phyloP scores from a whole-genome alignment of 2,888 invertebrate species.

The Tanypteryx hageni region DNA sequence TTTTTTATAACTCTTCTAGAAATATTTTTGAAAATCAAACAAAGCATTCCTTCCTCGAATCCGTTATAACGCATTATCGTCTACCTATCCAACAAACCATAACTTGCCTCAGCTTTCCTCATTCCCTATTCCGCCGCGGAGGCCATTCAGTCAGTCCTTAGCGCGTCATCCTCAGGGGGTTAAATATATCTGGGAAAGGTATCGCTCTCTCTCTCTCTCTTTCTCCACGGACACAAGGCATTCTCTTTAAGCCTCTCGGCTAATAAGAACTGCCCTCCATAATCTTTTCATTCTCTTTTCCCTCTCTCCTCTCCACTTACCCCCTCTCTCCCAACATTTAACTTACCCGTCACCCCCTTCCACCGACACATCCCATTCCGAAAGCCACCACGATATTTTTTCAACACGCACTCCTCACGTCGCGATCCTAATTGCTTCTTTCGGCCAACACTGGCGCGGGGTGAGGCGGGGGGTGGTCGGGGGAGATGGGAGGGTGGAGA shows the following conservation, averaged over 20 bases:
- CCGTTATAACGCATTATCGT: conserved; percentile 34
- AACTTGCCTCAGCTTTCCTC: background rate
- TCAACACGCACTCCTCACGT: conserved; percentile 33
- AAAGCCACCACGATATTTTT: conserved; percentile 26
- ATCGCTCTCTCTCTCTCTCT: background rate
- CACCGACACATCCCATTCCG: background rate
- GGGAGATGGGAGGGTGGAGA: conserved; percentile 12
- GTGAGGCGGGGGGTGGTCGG: background rate
- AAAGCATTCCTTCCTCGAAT: background rate
- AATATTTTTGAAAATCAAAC: background rate
- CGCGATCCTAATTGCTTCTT: conserved; percentile 53
- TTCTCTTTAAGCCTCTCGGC: conserved; percentile 8
- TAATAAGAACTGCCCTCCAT: conserved; percentile 49
- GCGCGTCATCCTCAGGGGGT: background rate
- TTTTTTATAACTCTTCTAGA: background rate
- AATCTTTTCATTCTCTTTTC: conserved; percentile 9
- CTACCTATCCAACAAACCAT: conserved; percentile 5
- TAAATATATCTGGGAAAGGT: conserved; percentile 30
- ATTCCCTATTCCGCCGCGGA: background rate
- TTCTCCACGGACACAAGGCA: background rate
- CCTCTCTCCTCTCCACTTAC: background rate
- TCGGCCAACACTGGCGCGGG: background rate
- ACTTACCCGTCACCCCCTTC: background rate
- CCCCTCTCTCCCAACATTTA: background rate
- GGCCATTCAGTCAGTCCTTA: background rate